Evolutionary conservation across 2,888 invertebrate species (phyloP).

Genomic region (Ophioninae sp.): DNA sequence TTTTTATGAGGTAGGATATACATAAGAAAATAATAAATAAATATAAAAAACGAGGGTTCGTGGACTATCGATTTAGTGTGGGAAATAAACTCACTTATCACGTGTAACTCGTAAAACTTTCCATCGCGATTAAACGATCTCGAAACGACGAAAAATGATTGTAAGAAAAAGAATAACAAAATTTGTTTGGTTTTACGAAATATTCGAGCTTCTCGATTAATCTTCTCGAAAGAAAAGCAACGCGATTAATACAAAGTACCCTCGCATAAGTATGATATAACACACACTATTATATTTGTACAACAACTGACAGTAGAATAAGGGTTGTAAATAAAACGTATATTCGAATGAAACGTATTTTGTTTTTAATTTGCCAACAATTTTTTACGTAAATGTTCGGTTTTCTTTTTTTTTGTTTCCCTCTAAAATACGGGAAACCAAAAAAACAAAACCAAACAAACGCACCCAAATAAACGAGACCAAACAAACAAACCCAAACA

Average conservation of each 20-base stretch:
- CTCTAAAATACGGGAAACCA: too few relatives aligned
- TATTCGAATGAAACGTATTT: constrained; percentile 55
- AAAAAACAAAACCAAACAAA: too few relatives aligned
- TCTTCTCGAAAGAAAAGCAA: constrained; percentile 31
- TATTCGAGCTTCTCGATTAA: constrained; percentile 22
- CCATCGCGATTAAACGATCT: background rate
- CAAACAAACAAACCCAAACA: too few relatives aligned
- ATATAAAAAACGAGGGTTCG: background rate
- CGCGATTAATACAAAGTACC: constrained; percentile 35
- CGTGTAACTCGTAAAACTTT: constrained; percentile 7
- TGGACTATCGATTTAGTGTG: background rate
- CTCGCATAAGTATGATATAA: constrained; percentile 56
- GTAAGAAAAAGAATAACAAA: constrained; percentile 33
- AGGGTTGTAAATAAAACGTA: constrained; percentile 70
- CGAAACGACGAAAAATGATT: background rate
- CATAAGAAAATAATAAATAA: background rate
- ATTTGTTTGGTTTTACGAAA: background rate
- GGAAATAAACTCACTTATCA: background rate
- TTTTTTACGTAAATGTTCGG: too few relatives aligned
- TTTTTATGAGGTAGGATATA: background rate
- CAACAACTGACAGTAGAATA: constrained; percentile 65
- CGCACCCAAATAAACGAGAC: too few relatives aligned
- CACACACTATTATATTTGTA: constrained; percentile 72
- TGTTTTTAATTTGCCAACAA: background rate
- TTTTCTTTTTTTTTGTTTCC: too few relatives aligned